Conservation (phyloP, 1,140 invertebrate genomes). For the Hylyphantes graminicola region DNA sequence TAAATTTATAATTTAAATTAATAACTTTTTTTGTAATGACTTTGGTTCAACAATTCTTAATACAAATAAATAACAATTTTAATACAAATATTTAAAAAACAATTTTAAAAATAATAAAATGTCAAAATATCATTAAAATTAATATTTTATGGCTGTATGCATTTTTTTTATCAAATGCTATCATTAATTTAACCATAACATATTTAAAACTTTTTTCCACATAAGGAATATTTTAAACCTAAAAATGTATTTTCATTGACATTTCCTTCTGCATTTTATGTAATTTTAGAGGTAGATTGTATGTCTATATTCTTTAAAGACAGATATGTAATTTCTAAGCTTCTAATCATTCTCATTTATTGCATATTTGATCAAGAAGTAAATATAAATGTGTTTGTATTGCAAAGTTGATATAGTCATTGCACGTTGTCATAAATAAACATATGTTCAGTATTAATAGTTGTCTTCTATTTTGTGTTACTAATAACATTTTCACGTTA, state of each 20-base stretch:
- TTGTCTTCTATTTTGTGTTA: too few relatives aligned
- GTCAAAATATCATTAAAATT: not conserved
- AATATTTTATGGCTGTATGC: not conserved
- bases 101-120: not conserved
- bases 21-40: too few relatives aligned
- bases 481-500: too few relatives aligned
- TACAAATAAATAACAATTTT: not conserved
- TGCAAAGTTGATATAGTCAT: too few relatives aligned
- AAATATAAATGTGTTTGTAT: not conserved
- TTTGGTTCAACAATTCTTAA: not conserved
- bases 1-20: too few relatives aligned
- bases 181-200: not conserved
- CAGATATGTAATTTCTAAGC: conserved; percentile 9
- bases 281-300: not conserved
- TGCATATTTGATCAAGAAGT: conserved; percentile 18
- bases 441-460: too few relatives aligned
- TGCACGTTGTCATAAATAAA: too few relatives aligned
- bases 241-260: not conserved
- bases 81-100: not conserved
- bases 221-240: not conserved
- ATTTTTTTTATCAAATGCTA: not conserved
- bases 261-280: conserved; percentile 17
- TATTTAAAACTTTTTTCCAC: not conserved
- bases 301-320: conserved; percentile 13
- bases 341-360: not conserved